Conservation (phyloP, 2,888 invertebrate genomes). For the Tuberolachnus salignus region DNA sequence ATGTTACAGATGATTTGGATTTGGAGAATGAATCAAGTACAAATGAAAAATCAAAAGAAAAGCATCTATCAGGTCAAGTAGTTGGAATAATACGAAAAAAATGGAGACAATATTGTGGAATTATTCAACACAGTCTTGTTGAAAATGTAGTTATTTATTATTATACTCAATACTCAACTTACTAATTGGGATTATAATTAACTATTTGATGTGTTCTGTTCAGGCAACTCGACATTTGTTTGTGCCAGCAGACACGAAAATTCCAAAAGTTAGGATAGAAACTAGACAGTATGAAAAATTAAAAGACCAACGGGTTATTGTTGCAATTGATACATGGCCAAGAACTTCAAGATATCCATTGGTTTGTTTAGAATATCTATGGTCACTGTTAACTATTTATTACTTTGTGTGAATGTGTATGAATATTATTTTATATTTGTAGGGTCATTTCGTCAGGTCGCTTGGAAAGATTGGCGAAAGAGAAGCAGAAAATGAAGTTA, state of each 20-base stretch:
- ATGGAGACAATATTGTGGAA: slow-evolving; percentile 98
- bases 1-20: slow-evolving; percentile 56
- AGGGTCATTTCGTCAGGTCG: slow-evolving; percentile 93
- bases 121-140: slow-evolving; percentile 78
- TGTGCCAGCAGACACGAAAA: slow-evolving; percentile 89
- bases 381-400: slow-evolving; percentile 21
- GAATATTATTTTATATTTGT: slow-evolving; percentile 58
- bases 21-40: slow-evolving; percentile 57
- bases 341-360: slow-evolving; percentile 88
- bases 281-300: slow-evolving; percentile 86
- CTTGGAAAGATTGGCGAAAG: slow-evolving; percentile 92
- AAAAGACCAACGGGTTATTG: slow-evolving; percentile 85
- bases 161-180: background rate
- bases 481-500: slow-evolving; percentile 94
- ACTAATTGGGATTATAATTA: background rate
- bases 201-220: slow-evolving; percentile 14
- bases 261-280: slow-evolving; percentile 94
- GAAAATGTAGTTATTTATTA: slow-evolving; percentile 65
- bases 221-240: slow-evolving; percentile 78
- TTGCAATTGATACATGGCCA: slow-evolving; percentile 97
- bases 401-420: slow-evolving; percentile 3
- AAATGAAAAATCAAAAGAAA: slow-evolving; percentile 60
- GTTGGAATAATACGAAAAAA: slow-evolving; percentile 96
- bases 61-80: slow-evolving; percentile 74
- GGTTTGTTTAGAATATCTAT: slow-evolving; percentile 62